Base-by-base conservation (phyloP, 2,888 invertebrate species). In the Drosophila pseudotalamancana region DNA sequence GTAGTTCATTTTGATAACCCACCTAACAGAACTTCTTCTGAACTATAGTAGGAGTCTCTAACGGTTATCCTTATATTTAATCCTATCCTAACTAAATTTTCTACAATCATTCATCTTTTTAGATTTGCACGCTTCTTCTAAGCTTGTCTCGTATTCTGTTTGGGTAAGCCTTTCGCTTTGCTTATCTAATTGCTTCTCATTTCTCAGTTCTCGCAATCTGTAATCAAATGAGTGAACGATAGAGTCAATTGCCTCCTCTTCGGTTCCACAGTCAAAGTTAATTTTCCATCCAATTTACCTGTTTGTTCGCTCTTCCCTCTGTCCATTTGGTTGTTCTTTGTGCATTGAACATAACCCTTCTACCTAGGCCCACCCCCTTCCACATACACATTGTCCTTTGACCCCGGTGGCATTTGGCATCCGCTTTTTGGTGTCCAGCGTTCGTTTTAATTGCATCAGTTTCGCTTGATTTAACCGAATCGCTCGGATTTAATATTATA, bases 391-490 rank as follows among this genome's bases (percentile, higher is more conserved):
- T n/a, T n/a, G n/a, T n/a, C 25, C 1, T 12, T 18, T n/a, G 5
- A 12, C 21, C 8, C 53, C 45, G 53, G 37, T 56, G 43, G 18
- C 48, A 11, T 34, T 40, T 23, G 27, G n/a, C 51, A 40, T 43
- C 48, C n/a, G n/a, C 54, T 40, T 55, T 57, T 48, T 42, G 53
- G n/a, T 45, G 69, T 63, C 49, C 60, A 35, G 29, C 48, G 63
- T 27, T 65, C 60, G 59, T 75, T 84, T 86, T 82, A 82, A 82
- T 82, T 84, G 78, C 85, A 84, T 86, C 75, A 84, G 71, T 76
- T 61, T 57, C 78, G 78, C 71, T 86, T 84, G 84, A 87, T 86
- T 82, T 84, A 77, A 76, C 62, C 63, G 60, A 61, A 82, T 65
- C 60, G 68, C 59, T 75, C 55, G 57, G 77, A 72, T 61, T 70